Evolutionary conservation across 2,797 vertebrate genomes (phyloP).

Genomic region (Enteromius paludinosus): DNA sequence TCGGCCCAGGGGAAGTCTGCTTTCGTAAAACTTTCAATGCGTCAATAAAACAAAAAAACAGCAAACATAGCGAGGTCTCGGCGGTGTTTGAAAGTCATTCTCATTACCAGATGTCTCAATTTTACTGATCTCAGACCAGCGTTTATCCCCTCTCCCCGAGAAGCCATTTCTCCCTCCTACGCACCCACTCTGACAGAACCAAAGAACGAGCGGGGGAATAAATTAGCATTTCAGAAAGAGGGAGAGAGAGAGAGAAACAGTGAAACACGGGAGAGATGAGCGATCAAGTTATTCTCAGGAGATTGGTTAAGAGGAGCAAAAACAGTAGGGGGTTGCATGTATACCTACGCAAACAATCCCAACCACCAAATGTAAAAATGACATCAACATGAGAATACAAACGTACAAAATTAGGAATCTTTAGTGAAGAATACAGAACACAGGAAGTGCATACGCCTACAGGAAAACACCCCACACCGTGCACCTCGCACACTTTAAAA

Average conservation of each 20-base stretch:
- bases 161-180: constrained; percentile 44
- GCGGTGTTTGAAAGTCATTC: constrained; percentile 15
- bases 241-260: neutral
- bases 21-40: constrained; percentile 40
- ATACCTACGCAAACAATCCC: constrained; percentile 39
- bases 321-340: constrained; percentile 25
- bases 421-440: constrained; percentile 29
- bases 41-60: constrained; percentile 22
- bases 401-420: constrained; percentile 39
- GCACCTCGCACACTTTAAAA: neutral
- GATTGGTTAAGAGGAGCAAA: constrained; percentile 45
- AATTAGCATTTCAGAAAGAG: constrained; percentile 57
- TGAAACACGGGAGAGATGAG: constrained; percentile 9
- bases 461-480: neutral
- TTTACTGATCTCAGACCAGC: constrained; percentile 50
- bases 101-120: constrained; percentile 41
- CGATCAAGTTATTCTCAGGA: constrained; percentile 45
- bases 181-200: constrained; percentile 40
- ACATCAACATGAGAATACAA: constrained; percentile 20
- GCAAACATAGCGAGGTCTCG: neutral
- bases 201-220: constrained; percentile 25
- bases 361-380: constrained; percentile 30
- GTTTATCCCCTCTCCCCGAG: constrained; percentile 39
- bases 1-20: constrained; percentile 2
- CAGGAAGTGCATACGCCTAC: constrained; percentile 25